Base-by-base conservation (phyloP, 2,888 invertebrate species). In the Acleris sparsana region DNA sequence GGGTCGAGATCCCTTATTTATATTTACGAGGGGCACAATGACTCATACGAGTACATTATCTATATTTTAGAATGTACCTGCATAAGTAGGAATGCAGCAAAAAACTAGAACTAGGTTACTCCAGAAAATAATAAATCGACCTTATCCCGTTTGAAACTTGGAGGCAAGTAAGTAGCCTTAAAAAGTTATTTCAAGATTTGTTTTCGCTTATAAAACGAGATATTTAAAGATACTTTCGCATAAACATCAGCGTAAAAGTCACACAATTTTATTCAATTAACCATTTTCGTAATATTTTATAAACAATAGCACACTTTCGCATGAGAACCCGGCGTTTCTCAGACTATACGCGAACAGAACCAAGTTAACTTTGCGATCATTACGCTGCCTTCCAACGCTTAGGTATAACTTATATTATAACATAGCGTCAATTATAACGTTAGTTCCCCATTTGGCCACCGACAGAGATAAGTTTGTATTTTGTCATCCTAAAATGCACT, bases 251-350 rank as follows among this genome's bases (percentile, higher is more conserved):
- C 58, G 33, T 52, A 43, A 58, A 57, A 63, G 20, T 58, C 57
- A 58, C 51, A 63, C 63, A 57, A 53, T 63, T 63, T 58, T 52
- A 62, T 57, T 46, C 46, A 61, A 61, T 65, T 65, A 61, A 56
- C 55, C 55, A 65, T 65, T 65, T 65, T 65, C 59, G 61, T 65
- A 65, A 65, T 51, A 61, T 65, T 52, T 48, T 39, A 29, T 22
- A 52, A 66, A 78, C 78, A 79, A 79, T 78, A 65, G 74, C 74
- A 79, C 33, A 87, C 88, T 89, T 90, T 89, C 90, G 87, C 89
- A 91, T 88, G 91, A 82, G 90, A 91, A 90, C 82, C 84, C 74
- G 76, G 70, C 76, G 78, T 82, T 90, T 91, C 89, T 84, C 89
- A 90, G 85, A 83, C 85, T 79, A 80, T 84, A 84, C 80, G 49